Evolutionary conservation across 2,888 invertebrate species (phyloP).

Genomic region (Hemicrepidius hirtus): DNA sequence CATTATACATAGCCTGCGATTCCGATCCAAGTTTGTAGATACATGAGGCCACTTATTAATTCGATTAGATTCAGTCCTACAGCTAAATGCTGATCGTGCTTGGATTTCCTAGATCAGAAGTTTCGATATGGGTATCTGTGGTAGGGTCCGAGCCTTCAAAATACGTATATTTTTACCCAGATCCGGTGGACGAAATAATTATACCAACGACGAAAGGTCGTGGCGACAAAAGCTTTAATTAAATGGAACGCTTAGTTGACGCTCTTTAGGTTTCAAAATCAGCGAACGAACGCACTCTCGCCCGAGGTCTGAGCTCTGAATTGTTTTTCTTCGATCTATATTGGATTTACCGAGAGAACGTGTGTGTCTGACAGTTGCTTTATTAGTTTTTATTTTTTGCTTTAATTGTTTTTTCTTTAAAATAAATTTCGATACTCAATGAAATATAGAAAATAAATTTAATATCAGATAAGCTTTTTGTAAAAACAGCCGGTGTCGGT

Average conservation of each 20-base stretch:
- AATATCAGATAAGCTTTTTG: not conserved
- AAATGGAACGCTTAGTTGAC: slow-evolving; percentile 48
- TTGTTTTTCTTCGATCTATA: slow-evolving; percentile 49
- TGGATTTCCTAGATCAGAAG: not conserved
- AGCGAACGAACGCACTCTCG: slow-evolving; percentile 41
- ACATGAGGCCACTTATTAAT: slow-evolving; percentile 51
- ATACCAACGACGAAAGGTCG: slow-evolving; percentile 41
- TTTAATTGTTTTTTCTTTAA: slow-evolving; percentile 35
- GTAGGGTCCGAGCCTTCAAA: slow-evolving; percentile 21
- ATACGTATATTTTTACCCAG: slow-evolving; percentile 39
- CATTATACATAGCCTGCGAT: slow-evolving; percentile 52
- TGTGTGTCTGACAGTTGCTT: slow-evolving; percentile 46
- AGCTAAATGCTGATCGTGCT: slow-evolving; percentile 13
- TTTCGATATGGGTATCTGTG: slow-evolving; percentile 15
- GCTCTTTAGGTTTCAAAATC: slow-evolving; percentile 47
- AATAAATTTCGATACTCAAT: slow-evolving; percentile 14
- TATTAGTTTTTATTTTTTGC: slow-evolving; percentile 46
- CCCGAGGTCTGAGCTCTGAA: slow-evolving; percentile 32
- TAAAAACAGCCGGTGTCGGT: not conserved
- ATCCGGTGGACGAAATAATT: slow-evolving; percentile 44
- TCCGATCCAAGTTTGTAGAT: slow-evolving; percentile 33
- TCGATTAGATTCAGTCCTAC: slow-evolving; percentile 38
- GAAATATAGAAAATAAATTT: not conserved
- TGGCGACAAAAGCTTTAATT: slow-evolving; percentile 51
- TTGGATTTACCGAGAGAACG: slow-evolving; percentile 48